Base-by-base conservation (phyloP, 2,797 vertebrate genomes). In the Bryconaethiops microstoma region DNA sequence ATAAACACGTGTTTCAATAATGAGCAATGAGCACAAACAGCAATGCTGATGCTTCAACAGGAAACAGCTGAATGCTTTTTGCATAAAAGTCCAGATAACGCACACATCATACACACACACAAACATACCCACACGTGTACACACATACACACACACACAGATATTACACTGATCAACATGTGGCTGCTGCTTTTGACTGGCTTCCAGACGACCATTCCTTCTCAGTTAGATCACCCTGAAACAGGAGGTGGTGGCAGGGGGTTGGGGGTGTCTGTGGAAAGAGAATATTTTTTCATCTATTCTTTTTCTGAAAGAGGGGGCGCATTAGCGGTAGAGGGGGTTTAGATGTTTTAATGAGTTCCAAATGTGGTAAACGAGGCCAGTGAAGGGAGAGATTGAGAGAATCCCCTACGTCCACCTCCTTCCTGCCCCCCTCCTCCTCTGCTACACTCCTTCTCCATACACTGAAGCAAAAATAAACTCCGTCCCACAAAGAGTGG, bases 321-420 rank as follows among this genome's bases (percentile, higher is more conserved):
- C 50, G 78, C 71, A 77, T 78, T 80, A 75, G 90, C 89, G 91
- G 89, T 90, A 86, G 89, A 83, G 85, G 76, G 86, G 89, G 91
- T 54, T 71, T 83, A 82, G 81, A 87, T 65, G 68, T 82, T 92
- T 92, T 95, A 95, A 95, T 94, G 93, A 95, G 90, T 94, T 95
- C 94, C 94, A 95, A 94, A 95, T 95, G 94, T 94, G 93, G 91
- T 85, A 90, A 92, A 90, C 88, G 87, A 91, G 88, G 91, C 87
- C 87, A 91, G 88, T 90, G 87, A 88, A 88, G 86, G 77, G 87
- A 84, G 77, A 88, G 86, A 92, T 82, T 87, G 87, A 88, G 91
- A 90, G 92, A 92, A 93, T 86, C 63, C 78, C 57, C 83, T 82
- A 29, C 1, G 35, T 89, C 86, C 90, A 85, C 81, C 82, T 25